A percentile compares a stretch with the other conserved stretches of the same genome.
phyloP scores from a whole-genome alignment of 2,888 invertebrate species.

The Mylabris sibirica region DNA sequence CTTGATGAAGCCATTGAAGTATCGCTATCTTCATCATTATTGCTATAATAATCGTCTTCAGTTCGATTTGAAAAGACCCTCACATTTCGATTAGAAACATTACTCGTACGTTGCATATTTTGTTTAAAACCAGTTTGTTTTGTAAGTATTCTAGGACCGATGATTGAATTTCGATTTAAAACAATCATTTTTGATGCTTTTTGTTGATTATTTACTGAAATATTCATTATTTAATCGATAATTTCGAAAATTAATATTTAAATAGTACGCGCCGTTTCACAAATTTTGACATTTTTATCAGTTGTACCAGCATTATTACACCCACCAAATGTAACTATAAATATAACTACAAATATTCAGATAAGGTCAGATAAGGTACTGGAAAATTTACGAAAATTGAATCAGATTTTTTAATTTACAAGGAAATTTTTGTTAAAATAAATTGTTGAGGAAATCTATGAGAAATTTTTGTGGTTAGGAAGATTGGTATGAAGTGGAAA shows the following conservation, averaged over 20 bases:
- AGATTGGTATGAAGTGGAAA: background rate
- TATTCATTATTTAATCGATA: background rate
- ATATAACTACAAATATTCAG: background rate
- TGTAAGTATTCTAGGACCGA: constrained; percentile 30
- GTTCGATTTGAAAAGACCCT: background rate
- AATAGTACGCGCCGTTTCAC: background rate
- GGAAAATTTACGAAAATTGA: constrained; percentile 7
- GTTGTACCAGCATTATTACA: background rate
- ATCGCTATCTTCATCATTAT: background rate
- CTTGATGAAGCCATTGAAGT: background rate
- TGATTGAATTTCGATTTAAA: constrained; percentile 25
- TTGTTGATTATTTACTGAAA: background rate
- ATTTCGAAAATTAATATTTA: background rate
- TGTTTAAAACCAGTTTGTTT: constrained; percentile 24
- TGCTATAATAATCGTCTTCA: background rate
- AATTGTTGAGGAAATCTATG: background rate
- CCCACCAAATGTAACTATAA: background rate
- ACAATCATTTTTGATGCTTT: background rate
- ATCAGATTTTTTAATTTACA: background rate
- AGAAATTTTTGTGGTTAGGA: background rate
- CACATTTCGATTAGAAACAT: too few relatives aligned
- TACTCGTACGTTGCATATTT: too few relatives aligned
- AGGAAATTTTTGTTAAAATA: background rate
- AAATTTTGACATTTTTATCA: background rate
- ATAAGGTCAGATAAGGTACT: background rate